A percentile compares a stretch with the other conserved stretches of the same genome.
Conservation (phyloP, 2,888 invertebrate genomes). For the Drosophila prostipennis region DNA sequence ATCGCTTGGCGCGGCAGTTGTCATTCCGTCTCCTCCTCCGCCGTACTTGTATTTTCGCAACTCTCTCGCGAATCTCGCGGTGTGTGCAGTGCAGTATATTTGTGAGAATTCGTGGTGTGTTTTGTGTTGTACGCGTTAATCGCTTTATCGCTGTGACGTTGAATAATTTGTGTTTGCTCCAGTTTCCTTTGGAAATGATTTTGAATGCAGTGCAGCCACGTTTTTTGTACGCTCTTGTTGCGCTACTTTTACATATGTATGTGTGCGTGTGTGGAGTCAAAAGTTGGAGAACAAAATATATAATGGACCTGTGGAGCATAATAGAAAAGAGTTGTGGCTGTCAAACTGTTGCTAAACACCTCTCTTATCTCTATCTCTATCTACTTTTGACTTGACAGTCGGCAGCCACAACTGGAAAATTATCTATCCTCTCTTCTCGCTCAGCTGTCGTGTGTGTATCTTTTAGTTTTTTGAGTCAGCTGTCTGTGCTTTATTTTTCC, state of each 20-base stretch:
- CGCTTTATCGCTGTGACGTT: constrained; percentile 61
- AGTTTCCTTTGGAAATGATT: constrained; percentile 46
- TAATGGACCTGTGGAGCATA: constrained; percentile 5
- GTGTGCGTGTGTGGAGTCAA: constrained; percentile 12
- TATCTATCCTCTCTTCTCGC: constrained; percentile 8
- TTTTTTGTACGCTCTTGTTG: constrained; percentile 20
- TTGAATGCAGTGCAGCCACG: constrained; percentile 20
- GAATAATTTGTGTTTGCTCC: constrained; percentile 68
- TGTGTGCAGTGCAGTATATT: neutral
- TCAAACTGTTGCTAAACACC: constrained; percentile 23
- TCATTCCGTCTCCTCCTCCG: constrained; percentile 39
- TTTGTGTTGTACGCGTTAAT: constrained; percentile 48
- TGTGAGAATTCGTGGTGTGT: constrained; percentile 17
- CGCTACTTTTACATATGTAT: constrained; percentile 9
- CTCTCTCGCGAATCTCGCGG: constrained; percentile 3
- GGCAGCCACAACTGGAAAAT: constrained; percentile 49
- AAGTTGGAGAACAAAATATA: constrained; percentile 40
- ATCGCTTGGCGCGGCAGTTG: constrained; percentile 76
- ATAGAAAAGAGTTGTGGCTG: constrained; percentile 23
- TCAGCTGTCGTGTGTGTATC: constrained; percentile 49
- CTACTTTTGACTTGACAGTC: constrained; percentile 15
- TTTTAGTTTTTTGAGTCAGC: constrained; percentile 70
- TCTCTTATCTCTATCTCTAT: constrained; percentile 22
- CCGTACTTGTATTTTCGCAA: constrained; percentile 18
- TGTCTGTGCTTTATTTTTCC: constrained; percentile 68